These are phyloP conservation scores for Ormia ochracea DNA, from an alignment of 2,888 invertebrate genomes.

Conservation along the genomic window DNA sequence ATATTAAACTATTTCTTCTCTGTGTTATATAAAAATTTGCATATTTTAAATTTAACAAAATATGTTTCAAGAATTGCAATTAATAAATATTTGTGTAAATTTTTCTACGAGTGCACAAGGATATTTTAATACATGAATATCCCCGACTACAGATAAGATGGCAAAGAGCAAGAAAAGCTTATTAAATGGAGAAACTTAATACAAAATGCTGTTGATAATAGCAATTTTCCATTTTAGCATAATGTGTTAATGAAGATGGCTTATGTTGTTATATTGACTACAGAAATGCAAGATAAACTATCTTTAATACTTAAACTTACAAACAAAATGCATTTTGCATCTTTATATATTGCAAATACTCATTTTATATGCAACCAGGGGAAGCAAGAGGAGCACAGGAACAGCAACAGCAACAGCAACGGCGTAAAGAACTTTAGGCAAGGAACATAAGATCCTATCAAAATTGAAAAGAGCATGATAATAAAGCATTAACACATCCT, in stretches of 20 bases:
- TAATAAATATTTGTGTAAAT: too few species aligned
- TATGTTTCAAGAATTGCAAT: too few species aligned
- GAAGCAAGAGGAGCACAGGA: not conserved
- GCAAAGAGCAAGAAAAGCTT: not conserved
- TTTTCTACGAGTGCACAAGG: too few species aligned
- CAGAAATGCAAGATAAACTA: constrained; percentile 46
- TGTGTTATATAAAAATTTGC: too few species aligned
- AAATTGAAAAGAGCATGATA: constrained; percentile 40
- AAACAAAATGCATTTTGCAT: not conserved
- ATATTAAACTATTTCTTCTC: too few species aligned
- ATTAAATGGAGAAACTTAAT: constrained; percentile 31
- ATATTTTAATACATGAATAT: too few species aligned
- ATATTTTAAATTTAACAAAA: too few species aligned
- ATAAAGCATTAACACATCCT: constrained; percentile 59
- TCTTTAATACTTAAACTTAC: not conserved
- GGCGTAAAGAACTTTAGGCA: not conserved
- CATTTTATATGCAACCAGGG: not conserved
- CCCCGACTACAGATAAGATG: not conserved
- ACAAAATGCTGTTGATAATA: constrained; percentile 48
- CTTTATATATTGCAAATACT: not conserved
- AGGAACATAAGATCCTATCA: constrained; percentile 19
- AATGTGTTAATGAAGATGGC: constrained; percentile 61
- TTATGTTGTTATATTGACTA: constrained; percentile 48
- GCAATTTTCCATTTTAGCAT: constrained; percentile 57
- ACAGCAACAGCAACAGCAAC: not conserved